phyloP scores from a whole-genome alignment of 2,888 invertebrate species.

The Cancer borealis region DNA sequence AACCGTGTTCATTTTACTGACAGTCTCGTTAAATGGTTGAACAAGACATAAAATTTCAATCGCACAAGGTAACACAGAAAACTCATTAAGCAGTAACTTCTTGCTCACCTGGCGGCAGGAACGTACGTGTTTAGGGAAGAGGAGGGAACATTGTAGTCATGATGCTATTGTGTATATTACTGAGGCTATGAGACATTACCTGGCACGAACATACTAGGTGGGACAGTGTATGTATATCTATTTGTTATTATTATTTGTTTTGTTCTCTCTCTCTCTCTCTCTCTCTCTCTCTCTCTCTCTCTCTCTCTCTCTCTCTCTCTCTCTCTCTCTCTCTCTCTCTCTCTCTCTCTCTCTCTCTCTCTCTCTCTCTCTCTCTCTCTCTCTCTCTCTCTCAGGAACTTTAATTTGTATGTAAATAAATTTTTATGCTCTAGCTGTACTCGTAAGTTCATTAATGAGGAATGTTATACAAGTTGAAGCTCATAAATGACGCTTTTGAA shows the following conservation, averaged over 20 bases:
- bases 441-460: slow-evolving; percentile 34
- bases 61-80: slow-evolving; percentile 7
- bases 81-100: neutral
- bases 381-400: neutral
- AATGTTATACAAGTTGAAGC: slow-evolving; percentile 24
- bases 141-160: neutral
- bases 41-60: neutral
- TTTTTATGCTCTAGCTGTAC: slow-evolving; percentile 10
- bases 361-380: no score
- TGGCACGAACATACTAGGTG: no score
- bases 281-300: no score
- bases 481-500: slow-evolving; percentile 23
- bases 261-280: no score
- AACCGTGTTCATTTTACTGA: neutral
- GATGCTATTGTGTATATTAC: neutral
- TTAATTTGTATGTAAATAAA: slow-evolving; percentile 37
- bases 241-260: no score
- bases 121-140: neutral
- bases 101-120: neutral
- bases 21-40: neutral
- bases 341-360: no score
- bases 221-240: no score
- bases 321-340: slow-evolving; percentile 30
- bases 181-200: neutral
- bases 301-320: neutral